phyloP scores from a whole-genome alignment of 2,888 invertebrate species.

The Arge pagana region DNA sequence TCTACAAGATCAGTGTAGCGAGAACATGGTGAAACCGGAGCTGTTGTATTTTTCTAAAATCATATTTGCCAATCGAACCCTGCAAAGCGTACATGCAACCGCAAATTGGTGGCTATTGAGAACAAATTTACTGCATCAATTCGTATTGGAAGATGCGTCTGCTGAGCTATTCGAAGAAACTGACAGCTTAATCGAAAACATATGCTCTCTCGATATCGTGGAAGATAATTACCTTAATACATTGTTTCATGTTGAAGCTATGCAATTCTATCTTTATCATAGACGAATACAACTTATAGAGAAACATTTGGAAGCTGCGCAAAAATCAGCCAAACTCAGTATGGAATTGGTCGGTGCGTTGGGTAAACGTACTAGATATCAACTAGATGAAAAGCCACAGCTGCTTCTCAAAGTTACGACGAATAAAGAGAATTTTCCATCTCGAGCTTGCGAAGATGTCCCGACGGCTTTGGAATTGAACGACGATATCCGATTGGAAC shows the following conservation, averaged over 20 bases:
- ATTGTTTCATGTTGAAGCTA: constrained; percentile 63
- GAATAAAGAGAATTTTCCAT: constrained; percentile 55
- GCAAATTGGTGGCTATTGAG: constrained; percentile 72
- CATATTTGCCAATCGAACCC: constrained; percentile 47
- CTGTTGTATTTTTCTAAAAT: constrained; percentile 55
- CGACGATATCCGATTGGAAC: constrained; percentile 86
- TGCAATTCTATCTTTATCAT: constrained; percentile 74
- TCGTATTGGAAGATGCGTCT: constrained; percentile 75
- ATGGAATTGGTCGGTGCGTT: constrained; percentile 76
- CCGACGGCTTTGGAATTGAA: constrained; percentile 74
- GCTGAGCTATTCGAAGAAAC: constrained; percentile 67
- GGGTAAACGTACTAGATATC: constrained; percentile 90
- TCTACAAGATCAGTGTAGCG: constrained; percentile 52
- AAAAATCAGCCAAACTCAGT: constrained; percentile 67
- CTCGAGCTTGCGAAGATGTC: constrained; percentile 59
- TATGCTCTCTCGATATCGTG: constrained; percentile 27
- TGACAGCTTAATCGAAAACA: constrained; percentile 60
- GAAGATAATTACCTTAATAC: constrained; percentile 43
- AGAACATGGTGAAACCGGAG: constrained; percentile 46
- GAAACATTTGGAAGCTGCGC: constrained; percentile 69
- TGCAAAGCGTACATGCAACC: constrained; percentile 59
- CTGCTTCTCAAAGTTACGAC: constrained; percentile 72
- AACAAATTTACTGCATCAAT: constrained; percentile 74
- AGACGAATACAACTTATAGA: constrained; percentile 74
- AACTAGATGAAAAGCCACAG: constrained; percentile 82